These are phyloP conservation scores for Aphidoletes aphidimyza DNA, from an alignment of 2,888 invertebrate species.

Conservation along the genomic window DNA sequence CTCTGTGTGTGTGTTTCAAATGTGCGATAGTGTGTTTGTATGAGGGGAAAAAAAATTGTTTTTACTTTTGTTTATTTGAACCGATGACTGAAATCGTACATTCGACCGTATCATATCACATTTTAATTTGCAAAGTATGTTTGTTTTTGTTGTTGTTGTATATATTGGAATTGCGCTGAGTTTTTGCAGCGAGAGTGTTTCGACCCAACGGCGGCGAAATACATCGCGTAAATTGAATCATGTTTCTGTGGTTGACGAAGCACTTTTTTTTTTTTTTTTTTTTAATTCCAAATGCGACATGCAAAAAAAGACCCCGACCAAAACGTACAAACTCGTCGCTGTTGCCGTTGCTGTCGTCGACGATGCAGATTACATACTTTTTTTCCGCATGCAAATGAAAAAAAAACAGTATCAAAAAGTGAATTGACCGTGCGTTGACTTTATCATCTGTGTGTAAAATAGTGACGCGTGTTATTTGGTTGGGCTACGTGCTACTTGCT, in stretches of 20 bases:
- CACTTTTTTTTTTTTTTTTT: neutral
- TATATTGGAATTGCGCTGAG: conserved; percentile 37
- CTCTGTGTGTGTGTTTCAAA: no score
- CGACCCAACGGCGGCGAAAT: neutral
- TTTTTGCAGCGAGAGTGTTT: neutral
- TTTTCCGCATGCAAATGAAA: neutral
- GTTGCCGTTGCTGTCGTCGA: neutral
- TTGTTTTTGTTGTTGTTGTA: neutral
- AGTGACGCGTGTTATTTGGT: neutral
- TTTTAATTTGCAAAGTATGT: neutral
- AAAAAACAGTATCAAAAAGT: neutral
- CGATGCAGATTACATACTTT: neutral
- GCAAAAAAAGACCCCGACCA: neutral
- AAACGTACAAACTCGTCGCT: no score
- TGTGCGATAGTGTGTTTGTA: neutral
- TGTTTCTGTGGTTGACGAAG: neutral
- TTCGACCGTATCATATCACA: conserved; percentile 36
- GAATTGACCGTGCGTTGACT: conserved; percentile 47
- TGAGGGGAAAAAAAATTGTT: no score
- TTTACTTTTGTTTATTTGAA: neutral
- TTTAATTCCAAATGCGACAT: no score
- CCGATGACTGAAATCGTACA: conserved; percentile 28
- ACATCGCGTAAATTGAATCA: conserved; percentile 34
- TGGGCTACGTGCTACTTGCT: neutral
- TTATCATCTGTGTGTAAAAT: conserved; percentile 17